A percentile compares a stretch with the other conserved stretches of the same genome.
Evolutionary conservation across 2,113 vertebrate species (phyloP).

Genomic region (Dryoscopus gambensis): DNA sequence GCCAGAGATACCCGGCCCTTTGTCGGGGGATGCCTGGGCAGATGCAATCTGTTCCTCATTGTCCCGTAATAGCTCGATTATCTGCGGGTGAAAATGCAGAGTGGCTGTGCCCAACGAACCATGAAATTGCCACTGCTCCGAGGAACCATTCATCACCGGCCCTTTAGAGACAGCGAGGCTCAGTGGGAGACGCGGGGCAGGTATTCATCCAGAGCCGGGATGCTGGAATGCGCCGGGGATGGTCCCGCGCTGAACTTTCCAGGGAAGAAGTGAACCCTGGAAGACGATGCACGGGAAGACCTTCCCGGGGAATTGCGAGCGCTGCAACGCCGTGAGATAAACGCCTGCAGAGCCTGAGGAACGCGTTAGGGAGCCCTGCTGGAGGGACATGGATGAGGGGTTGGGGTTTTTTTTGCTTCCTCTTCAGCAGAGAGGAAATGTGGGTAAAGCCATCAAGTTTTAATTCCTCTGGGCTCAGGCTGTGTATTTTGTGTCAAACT

Average conservation of each 20-base stretch:
- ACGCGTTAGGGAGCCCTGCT: background rate
- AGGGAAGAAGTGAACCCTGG: conserved; percentile 59
- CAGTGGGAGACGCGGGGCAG: background rate
- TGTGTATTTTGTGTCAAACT: background rate
- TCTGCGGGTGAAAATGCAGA: conserved; percentile 13
- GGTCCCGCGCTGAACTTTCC: background rate
- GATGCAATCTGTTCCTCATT: conserved; percentile 58
- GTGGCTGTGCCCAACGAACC: conserved; percentile 29
- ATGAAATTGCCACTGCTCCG: conserved; percentile 57
- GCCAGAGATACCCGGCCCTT: background rate
- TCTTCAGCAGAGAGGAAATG: background rate
- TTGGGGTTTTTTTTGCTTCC: background rate
- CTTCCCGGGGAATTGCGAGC: background rate
- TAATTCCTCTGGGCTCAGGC: background rate
- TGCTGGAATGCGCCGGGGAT: conserved; percentile 42
- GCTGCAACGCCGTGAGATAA: background rate
- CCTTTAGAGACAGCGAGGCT: background rate
- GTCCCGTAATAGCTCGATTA: conserved; percentile 59
- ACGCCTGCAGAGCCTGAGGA: background rate
- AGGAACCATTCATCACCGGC: conserved; percentile 29
- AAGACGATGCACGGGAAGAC: background rate
- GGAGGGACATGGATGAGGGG: background rate
- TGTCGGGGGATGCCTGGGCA: background rate
- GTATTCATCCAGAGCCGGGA: conserved; percentile 52
- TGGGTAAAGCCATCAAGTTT: background rate